Evolutionary conservation across 2,888 invertebrate species (phyloP).

Genomic region (Bedellia somnulentella): DNA sequence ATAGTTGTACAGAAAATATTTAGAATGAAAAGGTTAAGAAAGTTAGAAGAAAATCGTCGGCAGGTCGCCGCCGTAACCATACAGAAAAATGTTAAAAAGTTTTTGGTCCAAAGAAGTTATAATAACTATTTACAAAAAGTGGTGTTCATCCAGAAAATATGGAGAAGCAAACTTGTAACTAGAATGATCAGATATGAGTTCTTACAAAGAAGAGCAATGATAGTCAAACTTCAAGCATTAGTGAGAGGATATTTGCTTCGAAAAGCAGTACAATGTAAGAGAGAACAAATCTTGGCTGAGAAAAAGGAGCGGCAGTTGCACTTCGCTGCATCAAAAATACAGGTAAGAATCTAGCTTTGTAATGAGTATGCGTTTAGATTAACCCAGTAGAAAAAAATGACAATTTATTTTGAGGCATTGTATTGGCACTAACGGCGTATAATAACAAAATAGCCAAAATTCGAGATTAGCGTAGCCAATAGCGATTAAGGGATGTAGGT

Average conservation of each 20-base stretch:
- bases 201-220: conserved; percentile 23
- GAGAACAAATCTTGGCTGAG: conserved; percentile 35
- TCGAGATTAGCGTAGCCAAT: too few relatives aligned
- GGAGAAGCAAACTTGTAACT: conserved; percentile 37
- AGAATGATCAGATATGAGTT: conserved; percentile 30
- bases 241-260: conserved; percentile 53
- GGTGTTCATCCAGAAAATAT: conserved; percentile 32
- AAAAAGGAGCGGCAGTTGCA: conserved; percentile 33
- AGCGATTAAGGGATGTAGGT: too few relatives aligned
- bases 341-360: conserved; percentile 51
- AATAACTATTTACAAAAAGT: conserved; percentile 21
- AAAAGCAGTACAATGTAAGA: conserved; percentile 37
- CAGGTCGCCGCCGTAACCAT: conserved; percentile 25
- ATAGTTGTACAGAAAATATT: conserved; percentile 35
- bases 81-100: conserved; percentile 24
- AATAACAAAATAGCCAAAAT: too few relatives aligned
- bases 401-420: too few relatives aligned
- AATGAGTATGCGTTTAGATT: too few relatives aligned
- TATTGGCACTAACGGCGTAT: too few relatives aligned
- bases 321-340: conserved; percentile 66
- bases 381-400: too few relatives aligned
- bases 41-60: conserved; percentile 17
- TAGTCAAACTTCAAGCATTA: conserved; percentile 37
- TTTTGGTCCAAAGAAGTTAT: conserved; percentile 23
- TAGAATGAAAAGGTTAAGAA: conserved; percentile 21